These are phyloP conservation scores for Elmis aenea DNA, from an alignment of 2,888 invertebrate species.

Conservation along the genomic window DNA sequence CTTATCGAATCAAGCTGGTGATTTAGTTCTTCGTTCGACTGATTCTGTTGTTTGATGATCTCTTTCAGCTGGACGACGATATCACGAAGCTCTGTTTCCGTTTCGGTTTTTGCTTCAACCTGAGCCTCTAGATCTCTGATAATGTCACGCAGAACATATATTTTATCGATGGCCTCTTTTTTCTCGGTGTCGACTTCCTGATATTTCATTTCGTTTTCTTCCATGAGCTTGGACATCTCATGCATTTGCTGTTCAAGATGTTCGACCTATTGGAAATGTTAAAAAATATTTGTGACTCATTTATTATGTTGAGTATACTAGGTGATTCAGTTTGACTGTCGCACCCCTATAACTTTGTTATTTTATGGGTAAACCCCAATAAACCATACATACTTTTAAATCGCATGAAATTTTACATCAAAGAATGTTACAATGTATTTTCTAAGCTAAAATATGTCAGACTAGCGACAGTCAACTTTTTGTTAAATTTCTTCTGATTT, in stretches of 20 bases:
- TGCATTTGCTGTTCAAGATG: constrained; percentile 71
- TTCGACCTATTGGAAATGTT: constrained; percentile 68
- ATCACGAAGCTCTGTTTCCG: constrained; percentile 57
- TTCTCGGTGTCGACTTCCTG: constrained; percentile 65
- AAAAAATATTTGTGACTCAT: too few relatives aligned
- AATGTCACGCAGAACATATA: constrained; percentile 68
- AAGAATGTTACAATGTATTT: too few relatives aligned
- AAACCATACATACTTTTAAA: too few relatives aligned
- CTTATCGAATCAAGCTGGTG: constrained; percentile 53
- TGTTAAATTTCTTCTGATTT: too few relatives aligned
- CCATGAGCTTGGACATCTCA: constrained; percentile 60
- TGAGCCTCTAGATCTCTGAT: constrained; percentile 73
- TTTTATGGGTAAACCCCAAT: too few relatives aligned
- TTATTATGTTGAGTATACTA: too few relatives aligned
- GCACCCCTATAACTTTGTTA: too few relatives aligned
- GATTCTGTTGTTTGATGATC: constrained; percentile 42
- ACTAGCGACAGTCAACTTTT: too few relatives aligned
- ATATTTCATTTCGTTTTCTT: constrained; percentile 58
- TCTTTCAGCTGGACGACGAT: constrained; percentile 49
- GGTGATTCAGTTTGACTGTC: too few relatives aligned
- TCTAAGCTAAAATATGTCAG: too few relatives aligned
- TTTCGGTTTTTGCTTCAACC: constrained; percentile 60
- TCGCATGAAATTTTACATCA: too few relatives aligned
- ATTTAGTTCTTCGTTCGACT: constrained; percentile 49
- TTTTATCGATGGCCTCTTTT: constrained; percentile 71